Evolutionary conservation across 2,888 invertebrate species (phyloP).

Genomic region (Pollenia angustigena): DNA sequence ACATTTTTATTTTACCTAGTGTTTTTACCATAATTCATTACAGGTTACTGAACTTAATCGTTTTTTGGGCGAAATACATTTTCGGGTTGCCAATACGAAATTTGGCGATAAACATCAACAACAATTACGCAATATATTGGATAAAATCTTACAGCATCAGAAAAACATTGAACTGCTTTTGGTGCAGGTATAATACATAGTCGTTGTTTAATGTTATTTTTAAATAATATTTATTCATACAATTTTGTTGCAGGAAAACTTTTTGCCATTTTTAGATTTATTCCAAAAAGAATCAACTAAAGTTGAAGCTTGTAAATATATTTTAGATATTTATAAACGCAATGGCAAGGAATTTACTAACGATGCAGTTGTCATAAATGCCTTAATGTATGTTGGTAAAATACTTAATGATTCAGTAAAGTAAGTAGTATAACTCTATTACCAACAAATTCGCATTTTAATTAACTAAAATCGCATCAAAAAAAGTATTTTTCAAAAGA

Average conservation of each 20-base stretch:
- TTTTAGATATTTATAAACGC: conserved; percentile 88
- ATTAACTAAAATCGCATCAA: too few relatives aligned
- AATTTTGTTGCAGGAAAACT: conserved; percentile 88
- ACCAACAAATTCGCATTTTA: too few relatives aligned
- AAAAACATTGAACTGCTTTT: conserved; percentile 92
- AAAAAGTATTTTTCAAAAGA: too few relatives aligned
- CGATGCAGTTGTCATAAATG: conserved; percentile 94
- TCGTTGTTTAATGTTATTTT: neutral
- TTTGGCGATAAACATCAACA: conserved; percentile 91
- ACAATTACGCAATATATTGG: conserved; percentile 90
- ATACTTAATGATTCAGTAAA: conserved; percentile 97
- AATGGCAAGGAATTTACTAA: conserved; percentile 85
- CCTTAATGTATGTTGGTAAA: conserved; percentile 94
- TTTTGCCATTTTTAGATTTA: conserved; percentile 94
- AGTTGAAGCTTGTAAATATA: conserved; percentile 92
- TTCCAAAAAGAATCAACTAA: conserved; percentile 93
- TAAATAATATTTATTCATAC: neutral
- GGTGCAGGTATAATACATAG: conserved; percentile 87
- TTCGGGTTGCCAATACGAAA: conserved; percentile 91
- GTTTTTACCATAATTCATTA: conserved; percentile 64
- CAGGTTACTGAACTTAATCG: conserved; percentile 93
- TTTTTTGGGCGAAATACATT: conserved; percentile 93
- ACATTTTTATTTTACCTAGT: neutral
- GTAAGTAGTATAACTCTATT: conserved; percentile 86
- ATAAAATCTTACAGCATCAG: conserved; percentile 90